Evolutionary conservation across 2,888 invertebrate genomes (phyloP).

Genomic region (Cepaea hortensis): DNA sequence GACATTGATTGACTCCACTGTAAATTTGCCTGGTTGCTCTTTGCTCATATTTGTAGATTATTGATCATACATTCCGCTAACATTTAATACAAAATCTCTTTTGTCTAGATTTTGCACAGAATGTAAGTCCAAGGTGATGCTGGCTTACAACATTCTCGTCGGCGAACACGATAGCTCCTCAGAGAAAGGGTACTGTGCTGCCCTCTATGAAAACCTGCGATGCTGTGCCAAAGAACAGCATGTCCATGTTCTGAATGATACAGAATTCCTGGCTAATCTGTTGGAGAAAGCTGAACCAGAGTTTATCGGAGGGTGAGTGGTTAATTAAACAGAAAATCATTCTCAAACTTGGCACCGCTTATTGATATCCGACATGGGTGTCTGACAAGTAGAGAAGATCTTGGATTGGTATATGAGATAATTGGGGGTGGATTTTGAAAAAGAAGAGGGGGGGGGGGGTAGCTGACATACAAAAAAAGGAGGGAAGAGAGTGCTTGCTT

Average conservation of each 20-base stretch:
- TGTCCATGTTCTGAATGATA: constrained; percentile 90
- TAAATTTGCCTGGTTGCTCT: no score
- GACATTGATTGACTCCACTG: no score
- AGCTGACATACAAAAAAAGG: no score
- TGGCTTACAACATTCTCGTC: constrained; percentile 90
- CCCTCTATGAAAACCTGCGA: constrained; percentile 86
- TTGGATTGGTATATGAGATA: no score
- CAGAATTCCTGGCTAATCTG: constrained; percentile 90
- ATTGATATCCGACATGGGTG: no score
- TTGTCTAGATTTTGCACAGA: constrained; percentile 88
- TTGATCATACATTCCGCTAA: neutral
- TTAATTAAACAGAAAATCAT: no score
- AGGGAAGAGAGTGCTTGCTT: no score
- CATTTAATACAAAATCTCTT: neutral
- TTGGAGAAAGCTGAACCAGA: constrained; percentile 94
- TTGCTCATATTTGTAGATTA: neutral
- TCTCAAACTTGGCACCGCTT: no score
- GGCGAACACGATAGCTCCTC: constrained; percentile 84
- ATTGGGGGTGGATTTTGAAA: no score
- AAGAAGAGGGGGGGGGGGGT: no score
- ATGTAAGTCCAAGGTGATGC: constrained; percentile 91
- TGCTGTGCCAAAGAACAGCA: constrained; percentile 90
- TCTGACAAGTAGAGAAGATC: no score
- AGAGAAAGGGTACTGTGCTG: constrained; percentile 92
- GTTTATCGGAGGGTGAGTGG: constrained; percentile 85